These are phyloP conservation scores for Macropus fuliginosus DNA, from an alignment of 2,797 vertebrate species.

Conservation along the genomic window DNA sequence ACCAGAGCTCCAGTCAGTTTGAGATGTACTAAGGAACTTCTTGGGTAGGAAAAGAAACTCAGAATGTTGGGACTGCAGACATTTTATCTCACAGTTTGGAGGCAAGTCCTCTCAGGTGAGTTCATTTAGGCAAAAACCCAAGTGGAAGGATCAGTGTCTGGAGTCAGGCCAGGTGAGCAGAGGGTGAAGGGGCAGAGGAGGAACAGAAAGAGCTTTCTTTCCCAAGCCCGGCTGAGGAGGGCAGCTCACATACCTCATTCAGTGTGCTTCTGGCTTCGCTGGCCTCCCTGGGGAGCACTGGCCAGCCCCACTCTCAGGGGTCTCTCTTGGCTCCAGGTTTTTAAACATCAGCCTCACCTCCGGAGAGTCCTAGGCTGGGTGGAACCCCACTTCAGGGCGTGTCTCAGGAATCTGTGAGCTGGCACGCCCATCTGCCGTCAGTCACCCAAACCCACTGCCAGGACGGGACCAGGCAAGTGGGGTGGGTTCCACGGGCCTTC, in stretches of 20 bases:
- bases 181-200: neutral
- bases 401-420: conserved; percentile 88
- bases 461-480: conserved; percentile 68
- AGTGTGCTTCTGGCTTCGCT: neutral
- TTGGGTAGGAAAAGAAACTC: conserved; percentile 43
- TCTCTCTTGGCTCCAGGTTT: conserved; percentile 78
- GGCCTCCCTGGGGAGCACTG: neutral
- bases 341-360: conserved; percentile 89
- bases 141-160: conserved; percentile 3
- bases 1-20: conserved; percentile 36
- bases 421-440: conserved; percentile 86
- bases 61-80: neutral
- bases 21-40: neutral
- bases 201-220: neutral
- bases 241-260: conserved; percentile 53
- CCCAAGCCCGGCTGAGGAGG: neutral
- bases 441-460: conserved; percentile 51
- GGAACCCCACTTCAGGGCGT: conserved; percentile 84
- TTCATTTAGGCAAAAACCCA: neutral
- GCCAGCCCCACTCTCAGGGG: conserved; percentile 14
- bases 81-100: neutral
- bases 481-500: neutral
- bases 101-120: neutral
- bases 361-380: conserved; percentile 80
- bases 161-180: neutral